Percentiles rank a stretch among this genome's conserved stretches.
phyloP scores from a whole-genome alignment of 2,113 vertebrate genomes.

The Tetrax tetrax region DNA sequence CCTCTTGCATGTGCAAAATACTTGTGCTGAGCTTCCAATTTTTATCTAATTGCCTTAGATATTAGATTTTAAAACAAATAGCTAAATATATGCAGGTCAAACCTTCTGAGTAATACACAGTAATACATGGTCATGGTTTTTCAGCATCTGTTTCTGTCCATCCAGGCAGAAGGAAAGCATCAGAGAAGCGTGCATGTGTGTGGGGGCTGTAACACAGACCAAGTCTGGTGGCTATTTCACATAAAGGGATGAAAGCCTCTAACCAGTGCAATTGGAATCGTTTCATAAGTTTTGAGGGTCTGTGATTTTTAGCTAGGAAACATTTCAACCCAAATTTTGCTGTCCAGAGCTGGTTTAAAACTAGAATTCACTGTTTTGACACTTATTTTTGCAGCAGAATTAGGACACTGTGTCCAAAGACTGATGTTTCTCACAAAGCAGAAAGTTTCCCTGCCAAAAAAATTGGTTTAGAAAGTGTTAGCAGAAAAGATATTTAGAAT shows the following conservation, averaged over 20 bases:
- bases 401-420: conserved; percentile 33
- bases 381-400: conserved; percentile 37
- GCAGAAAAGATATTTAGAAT: not conserved
- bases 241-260: not conserved
- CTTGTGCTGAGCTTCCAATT: not conserved
- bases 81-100: not conserved
- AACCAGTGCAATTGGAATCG: not conserved
- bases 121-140: not conserved
- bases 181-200: not conserved
- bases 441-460: conserved; percentile 43
- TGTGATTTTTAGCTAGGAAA: conserved; percentile 8
- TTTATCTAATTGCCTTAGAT: not conserved
- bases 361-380: conserved; percentile 29
- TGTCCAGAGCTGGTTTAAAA: not conserved
- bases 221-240: not conserved
- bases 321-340: conserved; percentile 2
- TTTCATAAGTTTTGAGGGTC: not conserved
- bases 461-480: not conserved
- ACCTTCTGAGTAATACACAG: not conserved
- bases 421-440: conserved; percentile 35
- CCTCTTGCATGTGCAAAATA: not conserved
- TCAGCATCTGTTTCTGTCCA: not conserved
- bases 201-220: not conserved
- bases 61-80: not conserved
- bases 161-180: not conserved